These are phyloP conservation scores for Heliconius hermathena DNA, from an alignment of 1,140 invertebrate species.

Conservation along the genomic window DNA sequence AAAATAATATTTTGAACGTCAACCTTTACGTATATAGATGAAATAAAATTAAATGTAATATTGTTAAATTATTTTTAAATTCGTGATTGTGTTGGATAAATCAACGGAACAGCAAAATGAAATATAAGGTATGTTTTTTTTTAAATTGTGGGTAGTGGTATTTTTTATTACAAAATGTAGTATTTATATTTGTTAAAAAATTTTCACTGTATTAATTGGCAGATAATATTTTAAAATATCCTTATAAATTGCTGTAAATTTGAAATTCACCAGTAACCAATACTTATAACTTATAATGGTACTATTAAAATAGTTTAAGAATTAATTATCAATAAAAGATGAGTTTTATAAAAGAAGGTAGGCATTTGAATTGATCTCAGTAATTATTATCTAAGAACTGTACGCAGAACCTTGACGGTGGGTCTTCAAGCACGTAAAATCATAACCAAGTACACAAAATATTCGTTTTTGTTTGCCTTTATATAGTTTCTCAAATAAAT, in stretches of 20 bases:
- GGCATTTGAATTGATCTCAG: slow-evolving; percentile 1
- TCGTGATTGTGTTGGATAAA: slow-evolving; percentile 44
- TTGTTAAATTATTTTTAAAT: neutral
- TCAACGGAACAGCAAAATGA: slow-evolving; percentile 50
- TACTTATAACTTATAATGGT: neutral
- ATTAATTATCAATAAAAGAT: slow-evolving; percentile 1
- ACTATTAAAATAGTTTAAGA: neutral
- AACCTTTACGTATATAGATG: neutral
- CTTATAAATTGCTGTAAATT: no score
- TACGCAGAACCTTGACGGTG: slow-evolving; percentile 38
- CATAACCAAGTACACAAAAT: slow-evolving; percentile 20
- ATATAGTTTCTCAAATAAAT: neutral
- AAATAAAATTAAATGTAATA: slow-evolving; percentile 2
- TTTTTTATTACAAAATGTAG: neutral
- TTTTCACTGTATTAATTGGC: no score
- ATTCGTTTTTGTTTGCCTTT: slow-evolving; percentile 3
- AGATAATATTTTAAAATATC: no score
- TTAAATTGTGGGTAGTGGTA: slow-evolving; percentile 2
- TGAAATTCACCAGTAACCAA: no score
- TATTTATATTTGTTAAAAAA: neutral
- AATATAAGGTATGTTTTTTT: slow-evolving; percentile 62
- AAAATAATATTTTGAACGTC: slow-evolving; percentile 37
- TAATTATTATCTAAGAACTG: slow-evolving; percentile 15
- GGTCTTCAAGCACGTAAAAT: slow-evolving; percentile 41
- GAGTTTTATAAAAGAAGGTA: slow-evolving; percentile 24